Base-by-base conservation (phyloP, 2,113 vertebrate genomes). In the Centropus unirufus region DNA sequence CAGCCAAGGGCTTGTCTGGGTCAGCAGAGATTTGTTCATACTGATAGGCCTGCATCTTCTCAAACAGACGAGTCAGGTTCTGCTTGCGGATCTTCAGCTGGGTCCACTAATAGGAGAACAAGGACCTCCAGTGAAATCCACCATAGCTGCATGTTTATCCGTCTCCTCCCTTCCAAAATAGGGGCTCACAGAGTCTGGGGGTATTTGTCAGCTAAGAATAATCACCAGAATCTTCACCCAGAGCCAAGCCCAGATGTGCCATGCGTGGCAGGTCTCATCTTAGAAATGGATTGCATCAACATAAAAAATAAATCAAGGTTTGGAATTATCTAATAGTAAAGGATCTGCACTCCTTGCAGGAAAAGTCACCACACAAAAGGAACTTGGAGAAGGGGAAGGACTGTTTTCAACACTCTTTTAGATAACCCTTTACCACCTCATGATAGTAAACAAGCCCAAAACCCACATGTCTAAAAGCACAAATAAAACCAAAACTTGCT, bases 11-110 rank as follows among this genome's bases (percentile, higher is more conserved):
- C 92, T 99, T 99, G 97, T 99, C 99, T 22, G 99, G 99, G 77
- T 99, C 99, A 66, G 99, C 99, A 46, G 99, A 99, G 87, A 99
- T 99, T 94, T 99, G 99, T 78, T 99, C 99, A 19, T 99, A 99
- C 93, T 99, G 99, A 94, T 98, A 99, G 49, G 99, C 98, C 95
- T 99, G 99, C 99, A 99, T 99, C 96, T 99, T 99, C 97, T 98
- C 99, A 96, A 99, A 99, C 21, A 99, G 98, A 14, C 99, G 98
- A 1, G 99, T 99, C 94, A 99, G 97, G 96, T 99, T 99, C 98
- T 99, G 99, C 96, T 99, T 99, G 29, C 99, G 98, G 81, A 98
- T 99, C 96, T 98, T 99, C 95, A 99, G 98, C 80, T 99, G 99
- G 46, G 99, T 99, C 99, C 99, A 99, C 99, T 99, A 95, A 22